These are phyloP conservation scores for Knipowitschia caucasica DNA, from an alignment of 2,797 vertebrate species.

Conservation along the genomic window DNA sequence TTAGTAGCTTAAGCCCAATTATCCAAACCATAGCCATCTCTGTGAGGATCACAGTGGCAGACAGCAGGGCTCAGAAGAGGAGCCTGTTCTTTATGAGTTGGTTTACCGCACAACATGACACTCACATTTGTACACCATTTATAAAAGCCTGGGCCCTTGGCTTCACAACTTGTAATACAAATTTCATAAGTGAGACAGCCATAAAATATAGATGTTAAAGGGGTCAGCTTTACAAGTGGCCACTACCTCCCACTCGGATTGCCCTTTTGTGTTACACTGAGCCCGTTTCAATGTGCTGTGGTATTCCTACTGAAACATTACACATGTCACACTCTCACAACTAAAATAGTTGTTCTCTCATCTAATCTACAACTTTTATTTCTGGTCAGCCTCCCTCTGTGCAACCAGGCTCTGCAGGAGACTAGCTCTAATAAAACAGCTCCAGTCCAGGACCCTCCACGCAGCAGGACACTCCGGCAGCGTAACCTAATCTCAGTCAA, in stretches of 20 bases:
- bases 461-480: slow-evolving; percentile 43
- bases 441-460: slow-evolving; percentile 57
- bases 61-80: slow-evolving; percentile 33
- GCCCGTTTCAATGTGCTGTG: slow-evolving; percentile 37
- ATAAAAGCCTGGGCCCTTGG: slow-evolving; percentile 32
- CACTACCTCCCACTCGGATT: slow-evolving; percentile 22
- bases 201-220: slow-evolving; percentile 65
- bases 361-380: slow-evolving; percentile 42
- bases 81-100: slow-evolving; percentile 34
- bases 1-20: slow-evolving; percentile 71
- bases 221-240: slow-evolving; percentile 41
- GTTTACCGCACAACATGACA: slow-evolving; percentile 37
- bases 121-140: slow-evolving; percentile 26
- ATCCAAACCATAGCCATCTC: slow-evolving; percentile 74
- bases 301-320: slow-evolving; percentile 58
- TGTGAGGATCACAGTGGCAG: slow-evolving; percentile 57
- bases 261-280: slow-evolving; percentile 61
- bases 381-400: slow-evolving; percentile 51
- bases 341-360: slow-evolving; percentile 51
- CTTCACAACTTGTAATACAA: slow-evolving; percentile 46
- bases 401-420: slow-evolving; percentile 44
- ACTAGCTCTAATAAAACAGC: slow-evolving; percentile 66
- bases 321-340: slow-evolving; percentile 55
- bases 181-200: slow-evolving; percentile 49
- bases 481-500: slow-evolving; percentile 54